Evolutionary conservation across 2,113 vertebrate genomes (phyloP).

Genomic region (Heptranchias perlo): DNA sequence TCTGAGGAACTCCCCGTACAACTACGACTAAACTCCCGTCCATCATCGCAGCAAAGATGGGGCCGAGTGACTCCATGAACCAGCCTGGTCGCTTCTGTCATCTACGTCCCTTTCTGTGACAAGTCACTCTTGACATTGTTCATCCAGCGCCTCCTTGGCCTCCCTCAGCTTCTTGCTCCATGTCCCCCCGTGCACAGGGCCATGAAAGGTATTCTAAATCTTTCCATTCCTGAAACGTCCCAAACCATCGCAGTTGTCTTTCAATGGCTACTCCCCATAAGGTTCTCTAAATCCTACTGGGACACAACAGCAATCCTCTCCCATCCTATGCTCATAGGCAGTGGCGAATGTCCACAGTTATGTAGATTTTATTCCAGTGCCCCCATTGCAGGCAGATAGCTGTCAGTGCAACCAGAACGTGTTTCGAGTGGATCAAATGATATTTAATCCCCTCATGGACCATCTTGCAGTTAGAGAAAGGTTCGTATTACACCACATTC

Average conservation of each 20-base stretch:
- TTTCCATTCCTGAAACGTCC: neutral
- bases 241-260: neutral
- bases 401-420: neutral
- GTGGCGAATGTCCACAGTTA: neutral
- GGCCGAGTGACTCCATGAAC: neutral
- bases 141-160: neutral
- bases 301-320: neutral
- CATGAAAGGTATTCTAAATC: neutral
- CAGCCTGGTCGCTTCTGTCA: neutral
- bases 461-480: neutral
- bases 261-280: too few relatives aligned
- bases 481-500: neutral
- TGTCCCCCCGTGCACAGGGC: neutral
- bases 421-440: neutral
- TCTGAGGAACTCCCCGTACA: too few relatives aligned
- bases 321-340: neutral
- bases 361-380: neutral
- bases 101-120: neutral
- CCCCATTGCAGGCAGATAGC: neutral
- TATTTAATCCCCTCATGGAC: neutral
- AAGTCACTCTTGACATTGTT: neutral
- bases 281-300: neutral
- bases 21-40: neutral
- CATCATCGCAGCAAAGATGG: neutral
- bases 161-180: neutral